Percentiles rank a stretch among this genome's conserved stretches.
These are phyloP conservation scores for Acleris laterana DNA, from an alignment of 2,888 invertebrate species.

Conservation along the genomic window DNA sequence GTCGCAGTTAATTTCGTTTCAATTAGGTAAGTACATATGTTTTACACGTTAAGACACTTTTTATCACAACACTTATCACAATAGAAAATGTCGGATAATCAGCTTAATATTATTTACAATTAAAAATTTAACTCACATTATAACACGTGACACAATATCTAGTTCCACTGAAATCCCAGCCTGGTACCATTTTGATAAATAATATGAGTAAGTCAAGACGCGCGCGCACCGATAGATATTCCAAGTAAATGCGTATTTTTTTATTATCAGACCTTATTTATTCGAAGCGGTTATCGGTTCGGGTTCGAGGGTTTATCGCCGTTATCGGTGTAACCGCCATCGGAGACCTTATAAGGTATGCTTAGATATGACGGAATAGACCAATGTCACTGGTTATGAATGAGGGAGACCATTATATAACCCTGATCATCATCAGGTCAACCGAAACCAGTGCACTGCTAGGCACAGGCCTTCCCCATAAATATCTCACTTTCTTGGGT, in stretches of 20 bases:
- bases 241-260: constrained; percentile 24
- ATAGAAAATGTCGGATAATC: too few relatives aligned
- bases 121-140: constrained; percentile 11
- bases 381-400: background rate
- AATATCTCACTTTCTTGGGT: too few relatives aligned
- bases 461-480: too few relatives aligned
- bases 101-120: background rate
- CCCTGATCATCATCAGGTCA: too few relatives aligned
- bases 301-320: constrained; percentile 54
- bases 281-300: constrained; percentile 35
- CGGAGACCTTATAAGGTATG: constrained; percentile 34
- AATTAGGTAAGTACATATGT: too few relatives aligned
- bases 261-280: constrained; percentile 24
- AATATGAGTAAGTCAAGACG: constrained; percentile 1
- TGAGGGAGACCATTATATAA: too few relatives aligned
- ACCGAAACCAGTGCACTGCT: too few relatives aligned
- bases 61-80: too few relatives aligned
- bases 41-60: too few relatives aligned
- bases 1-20: too few relatives aligned
- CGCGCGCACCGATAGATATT: constrained; percentile 3
- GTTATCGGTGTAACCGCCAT: constrained; percentile 40
- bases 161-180: constrained; percentile 28
- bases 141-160: constrained; percentile 20
- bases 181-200: constrained; percentile 17
- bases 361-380: background rate